Base-by-base conservation (phyloP, 2,888 invertebrate genomes). In the Acrobasis consociella region DNA sequence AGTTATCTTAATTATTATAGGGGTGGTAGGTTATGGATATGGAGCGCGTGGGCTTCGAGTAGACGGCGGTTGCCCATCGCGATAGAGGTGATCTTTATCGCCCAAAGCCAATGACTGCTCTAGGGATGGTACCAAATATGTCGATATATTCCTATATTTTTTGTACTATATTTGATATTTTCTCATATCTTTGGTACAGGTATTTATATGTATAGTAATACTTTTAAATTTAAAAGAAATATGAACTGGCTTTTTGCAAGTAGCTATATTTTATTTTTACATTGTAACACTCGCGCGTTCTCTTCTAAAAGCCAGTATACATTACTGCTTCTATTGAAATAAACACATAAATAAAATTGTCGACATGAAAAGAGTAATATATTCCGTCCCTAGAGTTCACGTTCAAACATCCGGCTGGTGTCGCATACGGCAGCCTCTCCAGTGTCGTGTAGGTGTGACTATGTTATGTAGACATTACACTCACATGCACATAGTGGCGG, bases 21-120 rank as follows among this genome's bases (percentile, higher is more conserved):
- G 46, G 49, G 15, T 17, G 31, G 13, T 46, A n/a, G 13, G 52
- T 52, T 31, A 11, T 52, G 52, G 5, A 10, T 56, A 56, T 46
- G 10, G 42, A 39, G 11, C 13, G 31, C 17, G 39, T 13, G 8
- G 42, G 17, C 16, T 56, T 16, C 8, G 42, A 39, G 15, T 55
- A 39, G 1, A n/a, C 15, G 42, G 56, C 42, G n/a, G 17, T 22
- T 46, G 56, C 56, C 42, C 22, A 56, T 56, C 56, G 22, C 39
- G 56, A 56, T 56, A 56, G 42, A 17, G 17, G 13, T 13, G 42
- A 56, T 56, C 31, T 22, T 56, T 56, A 56, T 56, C 56, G 55
- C 11, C 17, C 15, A 22, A 22, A 56, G 39, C 42, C 56, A 42
- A 42, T 42, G 17, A 39, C 55, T 56, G 51, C 17, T 17, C 42